phyloP scores from a whole-genome alignment of 2,888 invertebrate genomes.

The Tryphoninae sp. region DNA sequence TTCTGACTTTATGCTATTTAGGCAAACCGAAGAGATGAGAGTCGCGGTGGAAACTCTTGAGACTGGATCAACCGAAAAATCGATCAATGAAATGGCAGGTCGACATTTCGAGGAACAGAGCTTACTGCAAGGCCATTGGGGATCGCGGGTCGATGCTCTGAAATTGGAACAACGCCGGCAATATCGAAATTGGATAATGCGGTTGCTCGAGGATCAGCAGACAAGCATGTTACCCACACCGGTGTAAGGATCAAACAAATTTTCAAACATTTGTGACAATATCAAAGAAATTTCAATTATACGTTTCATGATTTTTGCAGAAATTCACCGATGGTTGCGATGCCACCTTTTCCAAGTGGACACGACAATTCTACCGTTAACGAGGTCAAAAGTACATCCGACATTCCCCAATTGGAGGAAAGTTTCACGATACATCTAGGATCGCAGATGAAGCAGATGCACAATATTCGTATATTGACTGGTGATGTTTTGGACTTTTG shows the following conservation, averaged over 20 bases:
- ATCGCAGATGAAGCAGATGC: conserved; percentile 98
- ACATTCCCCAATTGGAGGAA: conserved; percentile 87
- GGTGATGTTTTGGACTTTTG: conserved; percentile 93
- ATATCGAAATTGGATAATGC: conserved; percentile 95
- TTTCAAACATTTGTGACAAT: not conserved
- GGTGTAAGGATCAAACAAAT: conserved; percentile 77
- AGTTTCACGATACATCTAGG: conserved; percentile 99
- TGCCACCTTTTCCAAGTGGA: conserved; percentile 76
- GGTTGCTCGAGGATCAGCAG: conserved; percentile 88
- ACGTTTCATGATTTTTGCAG: conserved; percentile 68
- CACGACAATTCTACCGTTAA: conserved; percentile 74
- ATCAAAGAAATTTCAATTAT: conserved; percentile 1
- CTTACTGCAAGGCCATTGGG: conserved; percentile 92
- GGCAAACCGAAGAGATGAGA: conserved; percentile 95
- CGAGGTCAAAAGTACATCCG: conserved; percentile 74
- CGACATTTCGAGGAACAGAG: conserved; percentile 92
- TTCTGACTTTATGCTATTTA: conserved; percentile 71
- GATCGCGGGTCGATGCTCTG: conserved; percentile 91
- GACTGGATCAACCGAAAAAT: conserved; percentile 89
- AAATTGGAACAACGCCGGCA: conserved; percentile 92
- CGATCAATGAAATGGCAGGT: conserved; percentile 92
- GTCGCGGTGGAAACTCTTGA: conserved; percentile 91
- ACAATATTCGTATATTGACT: conserved; percentile 96
- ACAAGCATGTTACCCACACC: conserved; percentile 83
- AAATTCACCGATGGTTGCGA: conserved; percentile 82